phyloP scores from a whole-genome alignment of 1,140 invertebrate species.

The Drosophila asahinai region DNA sequence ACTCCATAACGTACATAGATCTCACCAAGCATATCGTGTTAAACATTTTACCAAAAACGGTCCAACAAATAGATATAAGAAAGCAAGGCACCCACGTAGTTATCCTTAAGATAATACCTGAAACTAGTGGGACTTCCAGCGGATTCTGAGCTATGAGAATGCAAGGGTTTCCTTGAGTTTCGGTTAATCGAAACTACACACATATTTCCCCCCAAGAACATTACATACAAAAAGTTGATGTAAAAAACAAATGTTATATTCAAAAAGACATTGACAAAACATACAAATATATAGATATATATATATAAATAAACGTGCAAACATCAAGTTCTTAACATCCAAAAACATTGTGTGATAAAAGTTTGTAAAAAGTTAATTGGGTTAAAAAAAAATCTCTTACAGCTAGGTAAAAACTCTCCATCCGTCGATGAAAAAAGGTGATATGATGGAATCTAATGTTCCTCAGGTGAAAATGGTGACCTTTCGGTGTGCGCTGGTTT shows the following conservation, averaged over 20 bases:
- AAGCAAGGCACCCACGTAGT: neutral
- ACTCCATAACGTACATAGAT: neutral
- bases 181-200: neutral
- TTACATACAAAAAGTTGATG: conserved; percentile 26
- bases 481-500: conserved; percentile 33
- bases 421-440: neutral
- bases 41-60: neutral
- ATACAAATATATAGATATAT: conserved; percentile 18
- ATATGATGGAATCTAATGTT: neutral
- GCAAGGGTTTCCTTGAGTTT: neutral
- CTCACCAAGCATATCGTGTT: neutral
- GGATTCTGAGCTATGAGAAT: neutral
- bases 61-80: conserved; percentile 9
- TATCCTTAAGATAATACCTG: neutral
- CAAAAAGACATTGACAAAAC: conserved; percentile 26
- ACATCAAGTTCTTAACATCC: conserved; percentile 23
- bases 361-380: neutral
- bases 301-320: conserved; percentile 57
- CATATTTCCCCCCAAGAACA: neutral
- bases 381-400: conserved; percentile 9
- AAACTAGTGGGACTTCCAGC: neutral
- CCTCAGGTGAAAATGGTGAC: neutral
- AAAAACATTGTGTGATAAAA: conserved; percentile 10
- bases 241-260: conserved; percentile 45
- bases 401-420: conserved; percentile 8